Evolutionary conservation across 2,888 invertebrate species (phyloP).

Genomic region (Acheta domesticus): DNA sequence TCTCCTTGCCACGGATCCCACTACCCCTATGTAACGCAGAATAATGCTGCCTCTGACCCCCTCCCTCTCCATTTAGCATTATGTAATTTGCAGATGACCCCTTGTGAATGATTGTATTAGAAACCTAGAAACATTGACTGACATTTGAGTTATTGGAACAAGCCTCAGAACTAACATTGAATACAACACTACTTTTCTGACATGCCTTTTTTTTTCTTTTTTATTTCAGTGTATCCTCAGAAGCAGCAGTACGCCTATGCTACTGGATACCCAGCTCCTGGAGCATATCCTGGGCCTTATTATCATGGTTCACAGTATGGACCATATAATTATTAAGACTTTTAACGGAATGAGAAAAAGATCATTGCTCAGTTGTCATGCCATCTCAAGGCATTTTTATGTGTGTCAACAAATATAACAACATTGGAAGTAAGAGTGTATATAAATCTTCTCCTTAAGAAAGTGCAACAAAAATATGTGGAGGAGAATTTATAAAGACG

Average conservation of each 20-base stretch:
- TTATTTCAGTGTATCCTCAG: constrained; percentile 80
- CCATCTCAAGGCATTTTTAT: neutral
- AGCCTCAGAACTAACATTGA: too few relatives aligned
- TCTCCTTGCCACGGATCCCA: too few relatives aligned
- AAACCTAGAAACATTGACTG: too few relatives aligned
- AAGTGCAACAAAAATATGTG: too few relatives aligned
- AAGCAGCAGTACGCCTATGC: constrained; percentile 87
- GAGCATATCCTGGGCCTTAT: constrained; percentile 84
- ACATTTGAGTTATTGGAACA: too few relatives aligned
- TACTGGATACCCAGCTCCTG: constrained; percentile 75
- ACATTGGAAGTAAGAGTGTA: neutral
- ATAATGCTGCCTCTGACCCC: too few relatives aligned
- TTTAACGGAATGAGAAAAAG: constrained; percentile 35
- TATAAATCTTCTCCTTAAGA: neutral
- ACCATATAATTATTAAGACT: constrained; percentile 81
- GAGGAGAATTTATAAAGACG: too few relatives aligned
- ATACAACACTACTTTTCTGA: too few relatives aligned
- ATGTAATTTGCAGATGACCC: too few relatives aligned
- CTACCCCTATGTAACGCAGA: too few relatives aligned
- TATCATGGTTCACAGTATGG: constrained; percentile 88
- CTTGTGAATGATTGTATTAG: too few relatives aligned
- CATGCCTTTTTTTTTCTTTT: constrained; percentile 23
- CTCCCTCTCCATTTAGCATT: too few relatives aligned
- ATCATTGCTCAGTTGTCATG: constrained; percentile 11
- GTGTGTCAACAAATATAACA: neutral